A percentile compares a stretch with the other conserved stretches of the same genome.
Evolutionary conservation across 2,888 invertebrate species (phyloP).

Genomic region (Heteromyza rotundicornis): DNA sequence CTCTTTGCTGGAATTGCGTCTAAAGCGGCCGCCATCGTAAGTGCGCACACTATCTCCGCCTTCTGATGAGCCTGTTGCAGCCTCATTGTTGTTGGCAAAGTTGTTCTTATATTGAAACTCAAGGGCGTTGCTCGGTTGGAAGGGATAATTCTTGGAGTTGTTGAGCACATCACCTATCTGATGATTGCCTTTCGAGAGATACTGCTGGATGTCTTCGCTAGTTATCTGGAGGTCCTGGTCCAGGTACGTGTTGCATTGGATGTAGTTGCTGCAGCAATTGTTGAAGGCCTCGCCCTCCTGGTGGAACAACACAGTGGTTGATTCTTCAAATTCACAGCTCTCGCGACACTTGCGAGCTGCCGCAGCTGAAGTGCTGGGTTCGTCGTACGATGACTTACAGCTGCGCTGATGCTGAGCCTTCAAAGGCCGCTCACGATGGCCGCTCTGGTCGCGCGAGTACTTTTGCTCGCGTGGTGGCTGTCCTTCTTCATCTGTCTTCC

Average conservation of each 20-base stretch:
- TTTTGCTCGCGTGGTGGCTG: conserved; percentile 12
- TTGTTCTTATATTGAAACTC: conserved; percentile 63
- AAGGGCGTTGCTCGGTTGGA: conserved; percentile 59
- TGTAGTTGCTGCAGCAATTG: conserved; percentile 62
- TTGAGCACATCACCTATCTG: conserved; percentile 54
- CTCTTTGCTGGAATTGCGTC: conserved; percentile 55
- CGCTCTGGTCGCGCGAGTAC: conserved; percentile 12
- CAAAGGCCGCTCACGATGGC: conserved; percentile 5
- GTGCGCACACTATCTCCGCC: conserved; percentile 42
- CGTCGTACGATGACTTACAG: conserved; percentile 40
- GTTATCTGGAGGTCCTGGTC: conserved; percentile 63
- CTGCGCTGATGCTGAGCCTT: conserved; percentile 19
- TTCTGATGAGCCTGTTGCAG: conserved; percentile 44
- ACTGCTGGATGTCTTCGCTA: conserved; percentile 61
- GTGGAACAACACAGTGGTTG: conserved; percentile 61
- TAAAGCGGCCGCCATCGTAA: conserved; percentile 42
- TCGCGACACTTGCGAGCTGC: conserved; percentile 54
- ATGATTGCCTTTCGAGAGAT: conserved; percentile 58
- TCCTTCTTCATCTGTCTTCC: conserved; percentile 16
- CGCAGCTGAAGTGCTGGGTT: conserved; percentile 44
- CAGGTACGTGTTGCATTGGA: conserved; percentile 61
- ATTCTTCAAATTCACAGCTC: conserved; percentile 55
- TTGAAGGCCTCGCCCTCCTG: conserved; percentile 62
- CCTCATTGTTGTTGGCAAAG: conserved; percentile 49
- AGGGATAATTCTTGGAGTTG: conserved; percentile 60